phyloP scores from a whole-genome alignment of 2,797 vertebrate species.

The Labroides dimidiatus region DNA sequence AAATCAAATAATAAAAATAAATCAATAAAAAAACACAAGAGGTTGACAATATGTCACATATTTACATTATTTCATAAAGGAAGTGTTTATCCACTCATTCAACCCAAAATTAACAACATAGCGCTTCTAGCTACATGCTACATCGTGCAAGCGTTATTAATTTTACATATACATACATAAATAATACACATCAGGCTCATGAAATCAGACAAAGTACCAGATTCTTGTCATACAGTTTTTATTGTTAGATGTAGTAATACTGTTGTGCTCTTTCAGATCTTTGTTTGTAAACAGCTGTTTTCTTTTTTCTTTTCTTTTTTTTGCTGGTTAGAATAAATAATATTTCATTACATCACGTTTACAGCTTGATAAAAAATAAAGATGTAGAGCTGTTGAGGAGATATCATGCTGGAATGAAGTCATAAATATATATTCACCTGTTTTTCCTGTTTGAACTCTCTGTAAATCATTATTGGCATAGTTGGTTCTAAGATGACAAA shows the following conservation, averaged over 20 bases:
- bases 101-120: no score
- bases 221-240: neutral
- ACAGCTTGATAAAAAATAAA: neutral
- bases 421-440: neutral
- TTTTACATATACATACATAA: no score
- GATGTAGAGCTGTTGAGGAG: neutral
- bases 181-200: no score
- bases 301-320: neutral
- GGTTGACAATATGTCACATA: no score
- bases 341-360: neutral
- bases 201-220: neutral
- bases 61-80: no score
- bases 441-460: neutral
- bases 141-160: no score
- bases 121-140: no score
- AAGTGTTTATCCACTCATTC: no score
- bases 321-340: neutral
- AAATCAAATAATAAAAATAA: no score
- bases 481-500: constrained; percentile 3
- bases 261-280: constrained; percentile 51
- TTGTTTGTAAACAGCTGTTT: constrained; percentile 14
- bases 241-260: neutral
- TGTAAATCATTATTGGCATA: constrained; percentile 2
- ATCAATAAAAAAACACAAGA: no score
- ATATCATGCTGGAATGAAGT: neutral